Conservation (phyloP, 2,888 invertebrate species). For the Dasysyrphus albostriatus region DNA sequence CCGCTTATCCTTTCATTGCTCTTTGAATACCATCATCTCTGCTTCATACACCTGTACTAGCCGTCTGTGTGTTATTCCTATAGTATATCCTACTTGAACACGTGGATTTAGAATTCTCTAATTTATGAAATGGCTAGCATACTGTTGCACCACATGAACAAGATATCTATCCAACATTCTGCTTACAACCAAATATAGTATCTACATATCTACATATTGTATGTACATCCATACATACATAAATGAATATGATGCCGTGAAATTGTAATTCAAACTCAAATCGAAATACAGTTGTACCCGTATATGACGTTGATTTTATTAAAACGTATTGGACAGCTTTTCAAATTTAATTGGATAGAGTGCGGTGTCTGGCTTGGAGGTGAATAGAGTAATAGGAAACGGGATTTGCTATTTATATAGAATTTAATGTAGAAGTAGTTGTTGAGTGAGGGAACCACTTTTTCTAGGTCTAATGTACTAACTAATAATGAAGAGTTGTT, state of each 20-base stretch:
- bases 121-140: conserved; percentile 17
- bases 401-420: not conserved
- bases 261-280: conserved; percentile 41
- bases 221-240: not conserved
- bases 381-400: not conserved
- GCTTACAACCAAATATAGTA: not conserved
- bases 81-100: not conserved
- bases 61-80: not conserved
- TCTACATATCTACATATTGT: not conserved
- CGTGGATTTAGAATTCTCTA: conserved; percentile 32
- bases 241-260: not conserved
- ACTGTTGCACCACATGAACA: conserved; percentile 18
- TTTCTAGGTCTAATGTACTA: not conserved
- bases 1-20: conserved; percentile 54
- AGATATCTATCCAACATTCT: not conserved
- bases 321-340: conserved; percentile 28
- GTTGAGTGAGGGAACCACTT: no score
- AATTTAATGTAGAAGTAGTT: not conserved
- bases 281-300: not conserved
- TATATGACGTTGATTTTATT: conserved; percentile 11
- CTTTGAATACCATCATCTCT: conserved; percentile 2
- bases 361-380: not conserved
- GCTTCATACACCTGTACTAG: not conserved
- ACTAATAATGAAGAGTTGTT: no score
- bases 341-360: conserved; percentile 2